phyloP scores from a whole-genome alignment of 30 jellyfish, hydroid and myxozoan genomes.

The Catostylus mosaicus region DNA sequence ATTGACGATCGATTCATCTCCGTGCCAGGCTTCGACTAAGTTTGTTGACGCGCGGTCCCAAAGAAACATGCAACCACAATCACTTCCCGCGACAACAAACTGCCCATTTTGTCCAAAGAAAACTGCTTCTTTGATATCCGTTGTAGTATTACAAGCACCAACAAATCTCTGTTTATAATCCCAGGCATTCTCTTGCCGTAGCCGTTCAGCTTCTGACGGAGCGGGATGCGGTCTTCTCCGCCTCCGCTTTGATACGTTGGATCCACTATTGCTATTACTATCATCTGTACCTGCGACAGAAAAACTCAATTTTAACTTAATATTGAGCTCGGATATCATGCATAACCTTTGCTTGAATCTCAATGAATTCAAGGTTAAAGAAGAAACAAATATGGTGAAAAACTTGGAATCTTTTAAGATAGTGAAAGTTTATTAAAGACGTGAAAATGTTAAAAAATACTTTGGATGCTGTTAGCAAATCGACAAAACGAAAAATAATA shows the following conservation, averaged over 20 bases:
- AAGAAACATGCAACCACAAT: slow-evolving; percentile 95
- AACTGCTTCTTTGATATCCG: slow-evolving; percentile 96
- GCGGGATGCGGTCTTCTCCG: slow-evolving; percentile 73
- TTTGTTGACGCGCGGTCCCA: slow-evolving; percentile 96
- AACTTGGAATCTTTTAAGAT: too few species aligned
- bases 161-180: slow-evolving; percentile 86
- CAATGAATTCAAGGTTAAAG: too few species aligned
- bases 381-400: too few species aligned
- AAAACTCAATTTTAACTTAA: too few species aligned
- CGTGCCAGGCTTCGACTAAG: slow-evolving; percentile 96
- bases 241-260: slow-evolving; percentile 57
- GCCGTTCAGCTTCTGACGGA: slow-evolving; percentile 73
- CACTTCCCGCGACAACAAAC: slow-evolving; percentile 96
- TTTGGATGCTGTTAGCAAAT: too few species aligned
- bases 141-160: slow-evolving; percentile 97
- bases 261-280: slow-evolving; percentile 23
- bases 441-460: too few species aligned
- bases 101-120: slow-evolving; percentile 90
- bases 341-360: too few species aligned
- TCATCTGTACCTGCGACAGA: slow-evolving; percentile 18
- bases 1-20: slow-evolving; percentile 97
- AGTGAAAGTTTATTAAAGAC: too few species aligned
- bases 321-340: too few species aligned
- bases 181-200: slow-evolving; percentile 76
- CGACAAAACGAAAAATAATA: too few species aligned